Evolutionary conservation across 2,888 invertebrate genomes (phyloP), one percentile per base, ranked within the genome.

Genomic region (Hyalella azteca): DNA sequence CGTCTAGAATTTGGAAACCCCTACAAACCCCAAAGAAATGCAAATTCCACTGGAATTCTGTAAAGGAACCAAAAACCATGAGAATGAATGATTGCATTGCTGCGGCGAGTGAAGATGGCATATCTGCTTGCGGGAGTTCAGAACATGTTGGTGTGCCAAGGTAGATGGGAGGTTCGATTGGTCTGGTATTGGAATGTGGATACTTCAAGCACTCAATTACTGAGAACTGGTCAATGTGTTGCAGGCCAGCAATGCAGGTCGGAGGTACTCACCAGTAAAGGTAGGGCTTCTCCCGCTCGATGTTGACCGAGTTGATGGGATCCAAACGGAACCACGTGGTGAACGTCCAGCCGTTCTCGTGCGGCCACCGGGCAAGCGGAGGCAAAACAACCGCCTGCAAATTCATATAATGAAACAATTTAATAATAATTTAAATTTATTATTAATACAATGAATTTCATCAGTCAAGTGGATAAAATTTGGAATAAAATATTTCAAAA

Each of bases 291-390:
- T 99, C 98, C 86, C 97, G 91, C 90, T 99, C 99, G 88, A 98
- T 98, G 91, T 97, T 97, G 88, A 97, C 97, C 81, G 97, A 96
- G 91, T 97, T 97, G 89, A 97, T 95, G 87, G 97, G 97, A 90
- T 99, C 99, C 88, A 99, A 91, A 84, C 98, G 92, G 89, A 99
- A 96, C 99, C 99, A 99, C 86, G 98, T 98, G 86, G 97, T 96
- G 90, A 99, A 99, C 78, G 99, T 98, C 92, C 98, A 99, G 81
- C 99, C 99, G 90, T 93, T 97, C 90, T 98, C 98, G 90, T 98
- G 95, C 49, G 99, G 99, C 98, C 98, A 99, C 89, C 95, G 93
- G 84, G 97, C 95, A 87, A 99, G 90, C 26, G 99, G 99, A 78
- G 99, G 98, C 87, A 99, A 91, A 73, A 98, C 96, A 87, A 99